phyloP scores from a whole-genome alignment of 2,797 vertebrate genomes.

The Staurois parvus region DNA sequence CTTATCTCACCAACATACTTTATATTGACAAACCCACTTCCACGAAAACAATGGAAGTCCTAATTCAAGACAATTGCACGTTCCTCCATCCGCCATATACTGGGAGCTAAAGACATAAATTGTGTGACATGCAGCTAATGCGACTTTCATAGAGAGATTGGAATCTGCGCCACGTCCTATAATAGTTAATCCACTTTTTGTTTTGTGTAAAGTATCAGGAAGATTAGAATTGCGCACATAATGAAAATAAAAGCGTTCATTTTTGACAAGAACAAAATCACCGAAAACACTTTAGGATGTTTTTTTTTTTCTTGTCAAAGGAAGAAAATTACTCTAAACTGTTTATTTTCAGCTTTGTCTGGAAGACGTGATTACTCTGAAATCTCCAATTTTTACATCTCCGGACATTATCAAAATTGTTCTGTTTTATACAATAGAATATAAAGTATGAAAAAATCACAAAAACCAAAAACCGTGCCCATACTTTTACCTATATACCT shows the following conservation, averaged over 20 bases:
- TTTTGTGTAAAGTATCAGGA: constrained; percentile 45
- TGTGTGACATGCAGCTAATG: constrained; percentile 30
- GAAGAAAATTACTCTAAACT: constrained; percentile 24
- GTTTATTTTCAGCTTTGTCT: constrained; percentile 31
- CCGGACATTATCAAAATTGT: not conserved
- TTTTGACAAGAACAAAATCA: constrained; percentile 36
- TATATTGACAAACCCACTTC: no score
- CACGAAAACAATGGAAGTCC: not conserved
- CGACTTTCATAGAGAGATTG: constrained; percentile 34
- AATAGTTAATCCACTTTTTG: constrained; percentile 48
- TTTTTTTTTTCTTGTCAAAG: constrained; percentile 10
- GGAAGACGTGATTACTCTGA: not conserved
- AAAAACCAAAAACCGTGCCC: no score
- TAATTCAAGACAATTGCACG: constrained; percentile 13
- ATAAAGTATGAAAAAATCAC: no score
- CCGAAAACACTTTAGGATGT: constrained; percentile 9
- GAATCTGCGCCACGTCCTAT: constrained; percentile 25
- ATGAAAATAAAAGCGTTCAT: constrained; percentile 29
- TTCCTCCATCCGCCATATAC: constrained; percentile 2
- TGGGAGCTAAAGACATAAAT: constrained; percentile 19
- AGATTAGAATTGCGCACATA: constrained; percentile 42
- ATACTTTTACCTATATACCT: no score
- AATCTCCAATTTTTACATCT: not conserved
- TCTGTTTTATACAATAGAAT: constrained; percentile 20
- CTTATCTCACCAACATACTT: no score